phyloP scores from a whole-genome alignment of 2,113 vertebrate species.

The Sinocyclocheilus rhinocerous region DNA sequence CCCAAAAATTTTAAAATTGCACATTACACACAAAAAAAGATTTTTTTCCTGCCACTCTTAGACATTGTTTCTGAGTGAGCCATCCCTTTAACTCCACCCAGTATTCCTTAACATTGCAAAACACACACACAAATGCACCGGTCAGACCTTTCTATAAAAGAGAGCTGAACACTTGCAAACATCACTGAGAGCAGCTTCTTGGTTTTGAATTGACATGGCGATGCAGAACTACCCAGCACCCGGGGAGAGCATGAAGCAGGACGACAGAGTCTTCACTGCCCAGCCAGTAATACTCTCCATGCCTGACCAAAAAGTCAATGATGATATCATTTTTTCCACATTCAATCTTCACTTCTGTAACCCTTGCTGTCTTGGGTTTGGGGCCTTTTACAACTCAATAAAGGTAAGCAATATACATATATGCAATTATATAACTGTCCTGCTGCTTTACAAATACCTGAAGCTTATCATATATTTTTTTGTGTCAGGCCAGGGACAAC shows the following conservation, averaged over 20 bases:
- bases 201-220: not conserved
- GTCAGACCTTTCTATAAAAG: not conserved
- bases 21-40: not conserved
- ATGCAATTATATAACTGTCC: not conserved
- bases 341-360: conserved; percentile 20
- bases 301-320: not conserved
- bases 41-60: no score
- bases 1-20: not conserved
- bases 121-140: not conserved
- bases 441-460: not conserved
- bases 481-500: conserved; percentile 18
- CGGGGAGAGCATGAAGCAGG: not conserved
- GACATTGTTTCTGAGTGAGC: not conserved
- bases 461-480: not conserved
- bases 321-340: conserved; percentile 21
- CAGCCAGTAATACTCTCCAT: not conserved
- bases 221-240: not conserved
- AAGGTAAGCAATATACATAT: not conserved
- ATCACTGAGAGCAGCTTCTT: not conserved
- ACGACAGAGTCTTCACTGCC: not conserved
- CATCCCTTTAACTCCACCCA: not conserved
- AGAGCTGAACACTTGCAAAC: not conserved
- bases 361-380: conserved; percentile 8
- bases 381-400: conserved; percentile 24
- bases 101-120: not conserved